phyloP scores from a whole-genome alignment of 1,140 invertebrate species.

The Melitaea cinxia region DNA sequence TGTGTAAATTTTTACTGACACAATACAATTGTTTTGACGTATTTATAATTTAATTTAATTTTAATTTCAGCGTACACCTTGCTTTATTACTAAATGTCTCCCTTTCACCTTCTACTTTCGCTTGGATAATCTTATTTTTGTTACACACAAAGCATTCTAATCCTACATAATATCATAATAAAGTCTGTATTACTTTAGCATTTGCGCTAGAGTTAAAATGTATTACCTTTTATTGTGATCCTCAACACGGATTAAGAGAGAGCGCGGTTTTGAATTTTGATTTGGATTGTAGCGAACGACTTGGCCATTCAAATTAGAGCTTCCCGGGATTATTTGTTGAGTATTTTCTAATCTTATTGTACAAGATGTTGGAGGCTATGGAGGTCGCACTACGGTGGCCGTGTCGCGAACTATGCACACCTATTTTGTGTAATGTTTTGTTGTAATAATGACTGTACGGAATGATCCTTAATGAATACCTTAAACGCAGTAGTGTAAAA shows the following conservation, averaged over 20 bases:
- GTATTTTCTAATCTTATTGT: slow-evolving; percentile 55
- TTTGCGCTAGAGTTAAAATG: slow-evolving; percentile 69
- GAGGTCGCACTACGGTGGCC: slow-evolving; percentile 49
- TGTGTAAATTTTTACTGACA: no score
- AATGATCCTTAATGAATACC: slow-evolving; percentile 70
- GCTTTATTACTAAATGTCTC: slow-evolving; percentile 73
- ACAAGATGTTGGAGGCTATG: slow-evolving; percentile 32
- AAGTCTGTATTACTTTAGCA: slow-evolving; percentile 52
- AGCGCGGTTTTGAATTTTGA: slow-evolving; percentile 81
- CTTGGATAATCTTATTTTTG: slow-evolving; percentile 80
- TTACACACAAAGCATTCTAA: slow-evolving; percentile 50
- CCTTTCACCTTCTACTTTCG: slow-evolving; percentile 81
- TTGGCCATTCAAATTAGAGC: slow-evolving; percentile 69
- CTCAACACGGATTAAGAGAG: slow-evolving; percentile 80
- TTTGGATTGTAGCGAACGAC: slow-evolving; percentile 71
- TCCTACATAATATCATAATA: slow-evolving; percentile 45
- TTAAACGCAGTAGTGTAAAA: slow-evolving; percentile 40
- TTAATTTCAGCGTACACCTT: slow-evolving; percentile 36
- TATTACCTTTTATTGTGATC: slow-evolving; percentile 82
- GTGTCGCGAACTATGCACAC: slow-evolving; percentile 62
- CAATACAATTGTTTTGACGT: no score
- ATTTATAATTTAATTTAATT: no score
- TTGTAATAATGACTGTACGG: slow-evolving; percentile 71
- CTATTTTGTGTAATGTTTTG: slow-evolving; percentile 73
- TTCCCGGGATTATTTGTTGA: slow-evolving; percentile 57